Evolutionary conservation across 2,888 invertebrate genomes (phyloP), one percentile per base, ranked within the genome.

Genomic region (Acholoe squamosa): DNA sequence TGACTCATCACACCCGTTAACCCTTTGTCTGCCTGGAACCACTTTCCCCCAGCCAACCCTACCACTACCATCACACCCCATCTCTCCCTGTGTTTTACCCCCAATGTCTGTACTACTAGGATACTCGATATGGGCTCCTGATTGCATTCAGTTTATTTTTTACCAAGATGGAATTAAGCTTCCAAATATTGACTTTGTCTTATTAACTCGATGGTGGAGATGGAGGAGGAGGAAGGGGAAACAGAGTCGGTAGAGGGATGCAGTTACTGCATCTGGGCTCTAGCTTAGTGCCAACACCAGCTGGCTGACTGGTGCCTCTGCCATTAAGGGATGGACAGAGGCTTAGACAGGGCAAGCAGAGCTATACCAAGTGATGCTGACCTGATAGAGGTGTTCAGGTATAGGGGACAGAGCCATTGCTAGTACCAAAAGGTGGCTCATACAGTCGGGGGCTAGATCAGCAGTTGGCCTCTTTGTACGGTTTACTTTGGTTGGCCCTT

Each of bases 331-430:
- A 71, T 28, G 28, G 71, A 71, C 71, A 71, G 7, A 71, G 19
- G 14, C 28, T 28, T 14, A 3, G 3, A 1, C 28, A 28, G 25
- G 5, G 7, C 14, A 71, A 25, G 25, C 25, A 25, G 71, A 28
- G 28, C 71, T 3, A 19, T 14, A n/a, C 61, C 61, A 28, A 71
- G 71, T 71, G 71, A 71, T 71, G 12, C n/a, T 28, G 28, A 14
- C 28, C 71, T 71, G 28, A 71, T 71, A 16, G 71, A 28, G 71
- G 71, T 71, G 71, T 61, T 22, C 71, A 71, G 71, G 71, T 71
- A 61, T 43, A 7, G 43, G 43, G 43, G 43, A 10, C 14, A 61
- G 19, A 61, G 54, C 54, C 54, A 19, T 19, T 14, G 54, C 54
- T 10, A 19, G 12, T 54, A 19, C 10, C 12, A 19, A 19, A 54